phyloP scores from a whole-genome alignment of 2,797 vertebrate genomes.

The Sorex maritimensis region DNA sequence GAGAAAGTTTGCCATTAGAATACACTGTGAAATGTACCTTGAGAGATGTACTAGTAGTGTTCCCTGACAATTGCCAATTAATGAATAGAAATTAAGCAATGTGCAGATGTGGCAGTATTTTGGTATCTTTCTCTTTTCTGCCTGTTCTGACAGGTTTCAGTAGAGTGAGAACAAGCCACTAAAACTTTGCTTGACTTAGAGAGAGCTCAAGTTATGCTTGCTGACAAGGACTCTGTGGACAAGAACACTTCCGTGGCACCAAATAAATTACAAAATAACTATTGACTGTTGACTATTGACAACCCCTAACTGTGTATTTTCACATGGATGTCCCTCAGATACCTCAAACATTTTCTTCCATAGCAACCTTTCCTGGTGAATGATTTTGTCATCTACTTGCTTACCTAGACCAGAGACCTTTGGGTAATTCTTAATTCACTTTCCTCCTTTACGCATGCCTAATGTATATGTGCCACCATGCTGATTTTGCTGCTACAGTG shows the following conservation, averaged over 20 bases:
- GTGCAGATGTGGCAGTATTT: neutral
- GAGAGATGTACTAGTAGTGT: neutral
- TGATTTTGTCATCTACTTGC: neutral
- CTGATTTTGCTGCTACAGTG: neutral
- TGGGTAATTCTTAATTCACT: constrained; percentile 1
- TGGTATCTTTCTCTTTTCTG: neutral
- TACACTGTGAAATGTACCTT: neutral
- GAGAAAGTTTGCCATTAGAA: neutral
- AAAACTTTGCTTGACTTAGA: constrained; percentile 33
- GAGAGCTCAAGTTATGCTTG: neutral
- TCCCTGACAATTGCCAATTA: neutral
- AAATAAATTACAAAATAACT: neutral
- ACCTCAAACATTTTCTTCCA: neutral
- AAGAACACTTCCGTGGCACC: neutral
- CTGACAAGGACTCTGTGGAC: neutral
- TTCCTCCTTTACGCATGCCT: neutral
- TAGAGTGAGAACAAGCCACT: neutral
- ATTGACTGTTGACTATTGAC: neutral
- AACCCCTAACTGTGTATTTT: neutral
- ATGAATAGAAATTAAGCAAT: neutral
- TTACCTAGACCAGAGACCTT: neutral
- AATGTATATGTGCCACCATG: neutral
- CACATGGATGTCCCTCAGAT: neutral
- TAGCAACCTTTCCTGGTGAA: constrained; percentile 21
- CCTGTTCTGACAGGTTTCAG: neutral